phyloP scores from a whole-genome alignment of 2,113 vertebrate genomes.

The Nothocercus julius region DNA sequence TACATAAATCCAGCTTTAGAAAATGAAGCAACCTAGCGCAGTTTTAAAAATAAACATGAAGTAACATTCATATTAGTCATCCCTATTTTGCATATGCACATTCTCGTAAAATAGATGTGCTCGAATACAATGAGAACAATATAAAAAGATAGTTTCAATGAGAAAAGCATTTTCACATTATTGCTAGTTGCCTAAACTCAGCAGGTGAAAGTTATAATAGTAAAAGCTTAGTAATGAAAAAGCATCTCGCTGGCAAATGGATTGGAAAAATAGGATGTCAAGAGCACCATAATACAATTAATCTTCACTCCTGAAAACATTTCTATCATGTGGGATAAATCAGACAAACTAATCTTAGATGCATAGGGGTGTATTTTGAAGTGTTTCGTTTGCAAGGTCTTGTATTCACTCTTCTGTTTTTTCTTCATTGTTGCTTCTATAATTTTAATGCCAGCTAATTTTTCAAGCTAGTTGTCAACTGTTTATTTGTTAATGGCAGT shows the following conservation, averaged over 20 bases:
- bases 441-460: slow-evolving; percentile 36
- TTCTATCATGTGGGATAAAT: slow-evolving; percentile 69
- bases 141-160: neutral
- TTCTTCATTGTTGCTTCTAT: neutral
- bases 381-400: slow-evolving; percentile 35
- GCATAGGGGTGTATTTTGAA: slow-evolving; percentile 53
- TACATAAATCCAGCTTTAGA: slow-evolving; percentile 48
- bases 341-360: slow-evolving; percentile 64
- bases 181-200: slow-evolving; percentile 70
- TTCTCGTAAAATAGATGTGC: slow-evolving; percentile 44
- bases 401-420: slow-evolving; percentile 27
- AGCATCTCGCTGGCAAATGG: slow-evolving; percentile 74
- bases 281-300: slow-evolving; percentile 68
- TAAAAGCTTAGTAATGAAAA: slow-evolving; percentile 71
- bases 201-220: slow-evolving; percentile 76
- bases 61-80: slow-evolving; percentile 50
- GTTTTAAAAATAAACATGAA: slow-evolving; percentile 35
- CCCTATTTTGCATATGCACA: neutral
- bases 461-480: slow-evolving; percentile 1
- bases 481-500: neutral
- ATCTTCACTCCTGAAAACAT: slow-evolving; percentile 66
- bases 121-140: slow-evolving; percentile 27
- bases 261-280: slow-evolving; percentile 74
- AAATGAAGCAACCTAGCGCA: slow-evolving; percentile 37
- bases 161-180: slow-evolving; percentile 65